Evolutionary conservation across 2,113 vertebrate species (phyloP), one percentile per base, ranked within the genome.

Genomic region (Callorhinus ursinus): DNA sequence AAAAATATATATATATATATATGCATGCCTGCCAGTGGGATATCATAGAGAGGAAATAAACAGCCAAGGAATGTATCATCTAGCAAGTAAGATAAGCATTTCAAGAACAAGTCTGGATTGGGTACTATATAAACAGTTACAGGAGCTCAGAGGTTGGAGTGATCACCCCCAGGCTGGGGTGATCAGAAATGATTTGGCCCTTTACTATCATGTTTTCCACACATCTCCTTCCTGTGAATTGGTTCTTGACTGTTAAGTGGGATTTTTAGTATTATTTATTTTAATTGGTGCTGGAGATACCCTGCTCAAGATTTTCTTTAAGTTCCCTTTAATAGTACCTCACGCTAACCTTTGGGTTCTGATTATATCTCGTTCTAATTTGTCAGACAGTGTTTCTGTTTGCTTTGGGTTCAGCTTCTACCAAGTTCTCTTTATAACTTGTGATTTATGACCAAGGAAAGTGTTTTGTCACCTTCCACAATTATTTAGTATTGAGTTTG

Each of bases 31-130:
- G 16, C 57, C 77, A 69, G 18, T 10, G 13, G 65, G 39, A 24
- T 57, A 72, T 83, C 81, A 15, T 71, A 72, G 74, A 80, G 63
- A 67, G 94, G 71, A 85, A 92, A 59, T 31, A 94, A 82, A 61
- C 16, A 89, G 13, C 36, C 26, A 80, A 49, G 49, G 31, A 71
- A 55, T 7, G 7, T 92, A 57, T 16, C 16, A 21, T 59, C 49
- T 46, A 53, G 71, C 51, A 59, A 55, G n/a, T 79, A 59, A 80
- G 16, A 79, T 87, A 88, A 69, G 22, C 55, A 85, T 89, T 90
- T 67, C 46, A 85, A 85, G 24, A 76, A 71, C 91, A 94, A 80
- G 53, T 82, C 26, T 90, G 69, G 69, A 36, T 63, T 76, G 51
- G 39, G 33, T 81, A 87, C 49, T 8, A 39, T 24, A 16, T 71